Base-by-base conservation (phyloP, 2,888 invertebrate genomes). In the Drosophila kanekoi region DNA sequence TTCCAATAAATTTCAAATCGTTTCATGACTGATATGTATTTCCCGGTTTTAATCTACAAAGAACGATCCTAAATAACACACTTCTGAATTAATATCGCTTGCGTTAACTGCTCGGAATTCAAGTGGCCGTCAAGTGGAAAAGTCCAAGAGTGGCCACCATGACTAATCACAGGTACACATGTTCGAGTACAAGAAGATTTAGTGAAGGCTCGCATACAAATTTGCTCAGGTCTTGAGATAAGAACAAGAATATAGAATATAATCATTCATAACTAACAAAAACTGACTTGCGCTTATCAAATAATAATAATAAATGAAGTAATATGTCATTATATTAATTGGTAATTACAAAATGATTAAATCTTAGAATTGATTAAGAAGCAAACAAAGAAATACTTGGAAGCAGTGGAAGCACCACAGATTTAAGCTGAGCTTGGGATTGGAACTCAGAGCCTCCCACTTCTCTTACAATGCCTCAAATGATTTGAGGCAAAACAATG, bases 1-100 rank as follows among this genome's bases (percentile, higher is more conserved):
- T 37, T 8, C 0, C 11, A 4, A n/a, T 4, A 4, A 57, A 11
- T 35, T 44, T 33, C 10, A n/a, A 44, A 23, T 20, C 38, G 44
- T 41, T n/a, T 65, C 44, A 63, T 14, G 5, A 14, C 11, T 33
- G 3, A 9, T 0, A 11, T 14, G 23, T 14, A 20, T 43, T 62
- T 32, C 13, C 32, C 20, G 14, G n/a, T 1, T 0, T 11, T n/a
- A 10, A 40, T 45, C 37, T 4, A 5, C 16, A 10, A 6, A 4
- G 3, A 14, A 3, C 33, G 28, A 32, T 18, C n/a, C 20, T 11
- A 14, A 20, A n/a, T 8, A 3, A n/a, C 6, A 35, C 44, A 20
- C 44, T 54, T 16, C 10, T 6, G 3, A 10, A 3, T 0, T 23
- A 52, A 52, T 45, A 10, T 6, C 28, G 13, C 13, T 37, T n/a